Conservation (phyloP, 2,113 vertebrate species). For the Hippocampus guttulatus region DNA sequence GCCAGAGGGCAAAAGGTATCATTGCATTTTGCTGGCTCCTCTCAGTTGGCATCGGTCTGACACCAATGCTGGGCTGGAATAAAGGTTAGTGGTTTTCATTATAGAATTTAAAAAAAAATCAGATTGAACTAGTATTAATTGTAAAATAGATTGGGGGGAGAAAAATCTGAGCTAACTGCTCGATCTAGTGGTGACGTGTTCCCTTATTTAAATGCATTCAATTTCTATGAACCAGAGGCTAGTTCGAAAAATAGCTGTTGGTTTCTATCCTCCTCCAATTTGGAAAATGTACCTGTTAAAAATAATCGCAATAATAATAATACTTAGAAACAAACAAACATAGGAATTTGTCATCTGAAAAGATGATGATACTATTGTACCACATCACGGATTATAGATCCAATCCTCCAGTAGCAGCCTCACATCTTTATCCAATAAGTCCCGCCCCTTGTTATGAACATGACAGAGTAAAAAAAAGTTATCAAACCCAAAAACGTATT, state of each 20-base stretch:
- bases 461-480: no score
- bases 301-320: neutral
- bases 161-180: no score
- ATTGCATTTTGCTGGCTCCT: conserved; percentile 91
- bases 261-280: no score
- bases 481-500: no score
- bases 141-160: no score
- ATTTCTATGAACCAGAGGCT: no score
- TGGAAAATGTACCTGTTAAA: neutral
- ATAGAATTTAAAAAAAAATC: neutral
- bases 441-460: neutral
- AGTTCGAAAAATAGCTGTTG: no score
- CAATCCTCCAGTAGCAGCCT: neutral
- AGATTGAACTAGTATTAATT: no score
- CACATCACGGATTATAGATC: no score
- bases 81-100: conserved; percentile 31
- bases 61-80: conserved; percentile 94
- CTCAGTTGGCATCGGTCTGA: conserved; percentile 88
- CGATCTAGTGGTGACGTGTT: no score
- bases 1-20: conserved; percentile 82
- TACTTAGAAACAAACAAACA: neutral
- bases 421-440: neutral
- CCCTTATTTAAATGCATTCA: no score
- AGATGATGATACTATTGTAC: neutral
- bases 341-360: neutral